These are phyloP conservation scores for Callyntrura sp. DNA, from an alignment of 2,888 invertebrate species.

Conservation along the genomic window DNA sequence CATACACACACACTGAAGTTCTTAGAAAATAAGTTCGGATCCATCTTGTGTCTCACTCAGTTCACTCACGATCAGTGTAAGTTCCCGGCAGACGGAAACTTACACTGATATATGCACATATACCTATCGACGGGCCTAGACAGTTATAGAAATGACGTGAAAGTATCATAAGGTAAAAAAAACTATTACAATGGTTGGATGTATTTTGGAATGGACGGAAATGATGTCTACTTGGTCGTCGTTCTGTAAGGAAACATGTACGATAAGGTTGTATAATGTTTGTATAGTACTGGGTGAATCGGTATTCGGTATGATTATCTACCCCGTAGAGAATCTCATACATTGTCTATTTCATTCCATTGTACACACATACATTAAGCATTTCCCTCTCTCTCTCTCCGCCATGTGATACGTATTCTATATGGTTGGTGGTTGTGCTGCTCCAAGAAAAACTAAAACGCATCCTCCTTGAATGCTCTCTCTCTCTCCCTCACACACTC, in stretches of 20 bases:
- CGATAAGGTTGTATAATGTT: too few relatives aligned
- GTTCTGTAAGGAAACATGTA: not conserved
- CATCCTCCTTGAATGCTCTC: not conserved
- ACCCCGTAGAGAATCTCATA: too few relatives aligned
- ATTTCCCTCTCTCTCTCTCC: not conserved
- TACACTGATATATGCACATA: not conserved
- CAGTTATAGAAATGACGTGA: too few relatives aligned
- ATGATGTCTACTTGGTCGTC: too few relatives aligned
- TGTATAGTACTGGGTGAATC: too few relatives aligned
- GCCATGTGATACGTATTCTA: not conserved
- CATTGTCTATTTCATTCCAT: not conserved
- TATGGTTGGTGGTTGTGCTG: not conserved
- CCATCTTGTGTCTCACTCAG: not conserved
- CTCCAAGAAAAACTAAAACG: not conserved
- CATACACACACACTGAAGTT: not conserved
- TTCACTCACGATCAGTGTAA: not conserved
- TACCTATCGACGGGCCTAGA: too few relatives aligned
- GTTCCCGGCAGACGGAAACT: not conserved
- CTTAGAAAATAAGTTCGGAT: conserved; percentile 21
- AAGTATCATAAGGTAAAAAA: conserved; percentile 17
- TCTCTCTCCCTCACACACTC: too few relatives aligned
- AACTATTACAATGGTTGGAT: conserved; percentile 1
- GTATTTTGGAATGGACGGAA: not conserved
- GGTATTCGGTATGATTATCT: too few relatives aligned
- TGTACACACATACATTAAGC: not conserved